Evolutionary conservation across 2,797 vertebrate genomes (phyloP).

Genomic region (Diceros bicornis): DNA sequence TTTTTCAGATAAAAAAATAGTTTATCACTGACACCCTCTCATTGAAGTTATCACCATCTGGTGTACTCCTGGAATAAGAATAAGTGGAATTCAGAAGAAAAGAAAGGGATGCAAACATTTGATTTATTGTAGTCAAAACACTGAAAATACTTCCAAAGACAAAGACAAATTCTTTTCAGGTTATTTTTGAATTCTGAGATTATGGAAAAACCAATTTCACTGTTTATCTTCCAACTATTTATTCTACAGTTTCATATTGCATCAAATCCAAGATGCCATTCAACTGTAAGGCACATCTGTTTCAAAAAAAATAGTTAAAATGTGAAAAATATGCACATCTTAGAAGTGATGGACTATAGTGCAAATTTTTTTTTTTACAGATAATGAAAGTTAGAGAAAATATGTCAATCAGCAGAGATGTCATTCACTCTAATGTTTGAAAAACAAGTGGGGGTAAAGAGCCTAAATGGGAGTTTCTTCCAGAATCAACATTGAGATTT

Average conservation of each 20-base stretch:
- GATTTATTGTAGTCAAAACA: background rate
- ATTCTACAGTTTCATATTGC: background rate
- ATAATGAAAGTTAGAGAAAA: background rate
- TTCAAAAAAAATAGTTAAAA: slow-evolving; percentile 27
- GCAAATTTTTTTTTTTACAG: background rate
- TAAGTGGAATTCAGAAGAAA: background rate
- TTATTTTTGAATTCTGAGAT: background rate
- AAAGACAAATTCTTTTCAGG: background rate
- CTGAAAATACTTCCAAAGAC: background rate
- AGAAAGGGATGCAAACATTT: background rate
- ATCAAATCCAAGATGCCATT: background rate
- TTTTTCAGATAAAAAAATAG: background rate
- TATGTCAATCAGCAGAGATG: background rate
- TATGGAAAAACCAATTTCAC: background rate
- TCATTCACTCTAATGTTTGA: background rate
- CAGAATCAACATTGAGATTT: background rate
- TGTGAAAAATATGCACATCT: background rate
- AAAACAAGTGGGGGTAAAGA: background rate
- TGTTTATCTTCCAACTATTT: background rate
- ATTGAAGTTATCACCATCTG: background rate
- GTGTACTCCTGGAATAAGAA: background rate
- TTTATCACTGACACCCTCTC: background rate
- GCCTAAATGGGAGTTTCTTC: background rate
- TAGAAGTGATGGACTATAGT: background rate
- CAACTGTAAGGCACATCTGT: background rate